Conservation (phyloP, 2,888 invertebrate genomes). For the Megalurothrips usitatus region DNA sequence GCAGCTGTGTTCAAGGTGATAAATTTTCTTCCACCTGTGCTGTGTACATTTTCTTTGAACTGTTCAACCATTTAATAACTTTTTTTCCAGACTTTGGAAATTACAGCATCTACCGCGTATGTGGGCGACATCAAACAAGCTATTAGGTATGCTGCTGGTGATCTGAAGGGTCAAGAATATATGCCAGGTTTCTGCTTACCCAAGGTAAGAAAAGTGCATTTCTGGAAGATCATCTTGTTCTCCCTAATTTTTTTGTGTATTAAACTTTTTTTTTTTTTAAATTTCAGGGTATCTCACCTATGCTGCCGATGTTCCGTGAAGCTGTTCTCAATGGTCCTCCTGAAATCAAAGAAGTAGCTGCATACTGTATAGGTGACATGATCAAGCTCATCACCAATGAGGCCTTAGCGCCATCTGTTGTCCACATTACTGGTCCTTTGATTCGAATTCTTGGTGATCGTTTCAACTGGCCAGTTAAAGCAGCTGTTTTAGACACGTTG, state of each 20-base stretch:
- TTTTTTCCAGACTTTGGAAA: conserved; percentile 63
- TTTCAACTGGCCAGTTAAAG: conserved; percentile 90
- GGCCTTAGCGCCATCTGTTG: conserved; percentile 90
- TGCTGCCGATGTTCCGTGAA: conserved; percentile 92
- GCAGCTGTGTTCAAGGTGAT: conserved; percentile 77
- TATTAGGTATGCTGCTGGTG: conserved; percentile 82
- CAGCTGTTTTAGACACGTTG: conserved; percentile 90
- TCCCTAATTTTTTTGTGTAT: conserved; percentile 6
- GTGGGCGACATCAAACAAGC: conserved; percentile 89
- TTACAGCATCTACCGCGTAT: conserved; percentile 77
- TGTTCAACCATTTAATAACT: conserved; percentile 33
- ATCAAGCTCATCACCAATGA: conserved; percentile 78
- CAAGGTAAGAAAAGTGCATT: conserved; percentile 53
- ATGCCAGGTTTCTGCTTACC: conserved; percentile 91
- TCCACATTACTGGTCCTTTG: conserved; percentile 95
- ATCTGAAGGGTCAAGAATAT: conserved; percentile 65
- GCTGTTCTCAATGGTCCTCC: conserved; percentile 92
- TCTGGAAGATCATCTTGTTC: conserved; percentile 27
- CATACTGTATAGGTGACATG: conserved; percentile 76
- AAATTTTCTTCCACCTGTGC: conserved; percentile 31
- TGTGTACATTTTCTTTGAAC: background rate
- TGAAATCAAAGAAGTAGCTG: conserved; percentile 93
- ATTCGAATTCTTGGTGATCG: conserved; percentile 96
- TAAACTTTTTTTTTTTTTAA: conserved; percentile 25
- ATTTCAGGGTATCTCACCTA: conserved; percentile 77